Conservation (phyloP, 2,888 invertebrate species). For the Heterodera filipjevi region DNA sequence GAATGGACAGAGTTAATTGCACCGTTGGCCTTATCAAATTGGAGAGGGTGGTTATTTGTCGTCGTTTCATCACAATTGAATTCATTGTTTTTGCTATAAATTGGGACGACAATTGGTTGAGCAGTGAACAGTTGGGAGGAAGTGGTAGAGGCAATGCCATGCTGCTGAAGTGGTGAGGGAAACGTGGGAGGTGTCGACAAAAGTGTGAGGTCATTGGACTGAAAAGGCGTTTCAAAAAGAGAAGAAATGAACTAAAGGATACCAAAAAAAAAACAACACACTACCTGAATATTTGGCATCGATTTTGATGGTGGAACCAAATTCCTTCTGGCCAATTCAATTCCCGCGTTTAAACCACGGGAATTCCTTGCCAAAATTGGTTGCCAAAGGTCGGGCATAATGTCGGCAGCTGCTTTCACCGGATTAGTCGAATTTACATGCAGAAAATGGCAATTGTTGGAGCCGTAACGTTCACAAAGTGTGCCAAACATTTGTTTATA, state of each 20-base stretch:
- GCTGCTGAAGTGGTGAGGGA: no score
- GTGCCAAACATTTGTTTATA: conserved; percentile 82
- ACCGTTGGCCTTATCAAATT: neutral
- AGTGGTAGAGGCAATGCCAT: neutral
- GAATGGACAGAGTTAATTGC: neutral
- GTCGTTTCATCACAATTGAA: neutral
- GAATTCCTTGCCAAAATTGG: conserved; percentile 73
- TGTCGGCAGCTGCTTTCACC: conserved; percentile 23
- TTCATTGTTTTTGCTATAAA: neutral
- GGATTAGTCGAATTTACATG: conserved; percentile 78
- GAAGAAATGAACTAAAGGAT: neutral
- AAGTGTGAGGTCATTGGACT: neutral
- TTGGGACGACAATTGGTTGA: neutral
- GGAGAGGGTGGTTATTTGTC: neutral
- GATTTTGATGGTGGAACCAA: neutral
- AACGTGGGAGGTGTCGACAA: neutral
- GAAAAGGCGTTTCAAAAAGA: neutral
- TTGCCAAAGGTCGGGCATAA: conserved; percentile 83
- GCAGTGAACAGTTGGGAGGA: neutral
- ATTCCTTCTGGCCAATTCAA: conserved; percentile 45
- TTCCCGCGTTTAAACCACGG: conserved; percentile 46
- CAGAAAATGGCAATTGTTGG: conserved; percentile 83
- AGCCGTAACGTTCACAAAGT: conserved; percentile 84
- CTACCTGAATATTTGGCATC: neutral
- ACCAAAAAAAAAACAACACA: no score